Percentiles rank a stretch among this genome's conserved stretches.
Evolutionary conservation across 2,797 vertebrate genomes (phyloP).

Genomic region (Sarcoramphus papa): DNA sequence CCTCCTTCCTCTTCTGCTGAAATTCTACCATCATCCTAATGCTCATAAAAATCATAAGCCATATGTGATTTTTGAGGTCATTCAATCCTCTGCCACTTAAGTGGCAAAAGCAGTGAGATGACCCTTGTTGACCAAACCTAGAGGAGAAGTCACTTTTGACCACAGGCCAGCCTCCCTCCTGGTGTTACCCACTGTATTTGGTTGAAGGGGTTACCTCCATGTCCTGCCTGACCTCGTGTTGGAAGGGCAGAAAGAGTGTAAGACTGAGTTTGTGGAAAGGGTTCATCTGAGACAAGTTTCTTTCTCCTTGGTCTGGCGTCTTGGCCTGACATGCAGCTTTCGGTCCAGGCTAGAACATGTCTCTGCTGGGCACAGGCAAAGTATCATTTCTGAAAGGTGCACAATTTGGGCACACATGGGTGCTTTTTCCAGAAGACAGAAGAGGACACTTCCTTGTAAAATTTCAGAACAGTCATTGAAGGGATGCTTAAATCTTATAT

Average conservation of each 20-base stretch:
- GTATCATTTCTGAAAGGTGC: background rate
- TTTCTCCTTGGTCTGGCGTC: background rate
- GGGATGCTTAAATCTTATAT: background rate
- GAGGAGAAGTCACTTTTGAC: background rate
- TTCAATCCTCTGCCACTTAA: background rate
- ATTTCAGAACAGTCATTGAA: background rate
- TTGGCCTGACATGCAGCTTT: background rate
- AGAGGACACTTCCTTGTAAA: background rate
- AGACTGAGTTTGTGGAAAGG: background rate
- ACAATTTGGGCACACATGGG: background rate
- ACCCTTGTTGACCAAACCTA: background rate
- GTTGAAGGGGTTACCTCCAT: background rate
- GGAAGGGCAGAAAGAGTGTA: background rate
- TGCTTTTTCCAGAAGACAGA: background rate
- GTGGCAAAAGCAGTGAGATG: background rate
- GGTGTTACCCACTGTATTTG: background rate
- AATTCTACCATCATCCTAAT: background rate
- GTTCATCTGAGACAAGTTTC: background rate
- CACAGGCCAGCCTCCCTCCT: background rate
- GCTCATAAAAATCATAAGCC: background rate
- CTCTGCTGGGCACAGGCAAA: background rate
- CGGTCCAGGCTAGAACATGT: background rate
- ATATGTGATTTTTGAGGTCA: background rate
- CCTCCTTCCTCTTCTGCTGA: background rate
- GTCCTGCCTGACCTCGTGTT: background rate